These are phyloP conservation scores for Natator depressus DNA, from an alignment of 2,113 vertebrate genomes.

Conservation along the genomic window DNA sequence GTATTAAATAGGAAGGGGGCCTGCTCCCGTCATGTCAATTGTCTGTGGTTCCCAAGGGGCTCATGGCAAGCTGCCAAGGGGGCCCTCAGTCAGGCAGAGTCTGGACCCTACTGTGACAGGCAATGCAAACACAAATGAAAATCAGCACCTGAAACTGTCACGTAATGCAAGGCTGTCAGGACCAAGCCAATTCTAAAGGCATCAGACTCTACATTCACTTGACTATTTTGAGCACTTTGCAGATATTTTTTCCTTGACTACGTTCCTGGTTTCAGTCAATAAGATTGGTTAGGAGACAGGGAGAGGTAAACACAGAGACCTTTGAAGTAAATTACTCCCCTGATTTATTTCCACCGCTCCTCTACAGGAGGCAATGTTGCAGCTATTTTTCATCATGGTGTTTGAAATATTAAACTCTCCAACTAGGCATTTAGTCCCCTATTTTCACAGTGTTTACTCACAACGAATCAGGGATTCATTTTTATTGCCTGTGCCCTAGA, in stretches of 20 bases:
- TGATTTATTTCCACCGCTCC: slow-evolving; percentile 69
- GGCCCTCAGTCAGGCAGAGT: background rate
- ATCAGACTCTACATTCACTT: slow-evolving; percentile 23
- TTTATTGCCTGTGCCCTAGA: slow-evolving; percentile 17
- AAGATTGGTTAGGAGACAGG: slow-evolving; percentile 44
- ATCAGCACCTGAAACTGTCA: slow-evolving; percentile 8
- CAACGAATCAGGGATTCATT: slow-evolving; percentile 12
- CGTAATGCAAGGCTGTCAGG: slow-evolving; percentile 15
- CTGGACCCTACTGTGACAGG: background rate
- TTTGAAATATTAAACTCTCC: slow-evolving; percentile 62
- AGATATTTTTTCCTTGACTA: slow-evolving; percentile 33
- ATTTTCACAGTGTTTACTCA: slow-evolving; percentile 54
- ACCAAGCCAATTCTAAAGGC: slow-evolving; percentile 1
- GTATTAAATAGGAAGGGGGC: background rate
- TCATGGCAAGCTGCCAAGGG: background rate
- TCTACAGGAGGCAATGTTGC: slow-evolving; percentile 51
- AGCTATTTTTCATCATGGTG: slow-evolving; percentile 67
- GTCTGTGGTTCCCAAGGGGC: background rate
- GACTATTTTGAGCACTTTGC: slow-evolving; percentile 18
- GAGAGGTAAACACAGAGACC: slow-evolving; percentile 58
- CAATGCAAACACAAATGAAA: slow-evolving; percentile 39
- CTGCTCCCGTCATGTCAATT: background rate
- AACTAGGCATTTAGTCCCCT: slow-evolving; percentile 52
- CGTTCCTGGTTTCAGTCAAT: slow-evolving; percentile 20
- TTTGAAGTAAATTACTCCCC: slow-evolving; percentile 69